Evolutionary conservation across 1,140 invertebrate genomes (phyloP), one percentile per base, ranked within the genome.

Genomic region (Maconellicoccus hirsutus): DNA sequence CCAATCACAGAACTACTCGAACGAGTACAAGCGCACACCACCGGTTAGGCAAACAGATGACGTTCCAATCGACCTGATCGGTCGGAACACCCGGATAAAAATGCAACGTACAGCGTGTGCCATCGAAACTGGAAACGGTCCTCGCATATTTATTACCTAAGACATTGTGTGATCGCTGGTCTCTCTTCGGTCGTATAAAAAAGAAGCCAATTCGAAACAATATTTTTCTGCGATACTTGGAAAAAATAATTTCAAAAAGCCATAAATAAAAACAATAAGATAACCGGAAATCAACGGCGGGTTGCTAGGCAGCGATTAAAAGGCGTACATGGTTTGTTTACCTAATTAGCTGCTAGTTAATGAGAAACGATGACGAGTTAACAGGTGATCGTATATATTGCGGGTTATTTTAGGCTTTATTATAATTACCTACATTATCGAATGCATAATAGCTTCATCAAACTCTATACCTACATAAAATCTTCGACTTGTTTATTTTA

Each of bases 31-130:
- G n/a, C 42, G 42, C 42, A 52, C 29, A 33, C 29, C 29, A 33
- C 12, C 29, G 29, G 3, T 33, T 12, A 52, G 12, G 42, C n/a
- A 52, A n/a, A 14, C 42, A 52, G 12, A 52, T 52, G 42, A 52
- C 42, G 42, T 52, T 52, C 42, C 42, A 52, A 52, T 52, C 42
- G 42, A 52, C 42, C 42, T 52, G 42, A 52, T 52, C 42, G 42
- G 42, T 16, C n/a, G 42, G 42, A 52, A 52, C 42, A 52, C 42
- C 42, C 42, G 42, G 42, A 52, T 52, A 52, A 52, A 52, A 52
- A 52, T 52, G 42, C 42, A 52, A 52, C n/a, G 16, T 14, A 52
- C 12, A 52, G 42, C 42, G 42, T 52, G 42, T 52, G 42, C 42
- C 42, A 52, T 52, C 42, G 42, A 52, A 52, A 52, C 42, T 52